Base-by-base conservation (phyloP, 2,888 invertebrate genomes). In the Scaptomyza caliginosa region DNA sequence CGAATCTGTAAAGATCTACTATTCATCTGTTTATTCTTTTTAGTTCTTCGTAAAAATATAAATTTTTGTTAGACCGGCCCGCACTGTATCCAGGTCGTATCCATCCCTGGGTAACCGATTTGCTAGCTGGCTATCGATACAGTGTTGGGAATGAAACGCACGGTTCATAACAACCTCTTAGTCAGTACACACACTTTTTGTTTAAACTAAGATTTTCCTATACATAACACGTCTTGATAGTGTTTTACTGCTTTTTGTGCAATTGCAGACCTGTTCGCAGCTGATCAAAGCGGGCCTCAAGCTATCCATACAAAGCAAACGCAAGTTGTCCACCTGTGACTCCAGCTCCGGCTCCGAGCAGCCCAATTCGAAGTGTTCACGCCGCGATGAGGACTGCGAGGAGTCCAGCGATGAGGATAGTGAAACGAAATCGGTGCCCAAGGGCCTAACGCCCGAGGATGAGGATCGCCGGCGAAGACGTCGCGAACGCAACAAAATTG, bases 401-500 rank as follows among this genome's bases (percentile, higher is more conserved):
- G 90, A 91, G 58, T 84, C 89, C 13, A 89, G 89, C 40, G 93
- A 94, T 68, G 93, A 93, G 55, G 94, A 94, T 38, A 94, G 94
- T 56, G 90, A 89, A 49, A 78, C 92, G 45, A 92, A 92, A 65
- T 90, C 91, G n/a, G 84, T 81, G 24, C 77, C 86, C 0, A 89
- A 90, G 74, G 93, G 94, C 84, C 92, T 97, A 74, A 97, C 98
- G 8, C 96, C 96, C 46, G 97, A 97, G 92, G 97, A 97, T 89
- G 97, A 97, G 92, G 97, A 97, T 89, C 93, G 97, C 30, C 93
- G 97, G 58, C 93, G 96, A 63, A 93, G 97, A 58, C 93, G 98
- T 88, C 94, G 98, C 85, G 98, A 98, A 92, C 93, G 97, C 79
- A 98, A 98, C 92, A 98, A 98, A 92, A 96, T 98, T 73, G 98